Evolutionary conservation across 2,888 invertebrate genomes (phyloP).

Genomic region (Fragum whitleyi): DNA sequence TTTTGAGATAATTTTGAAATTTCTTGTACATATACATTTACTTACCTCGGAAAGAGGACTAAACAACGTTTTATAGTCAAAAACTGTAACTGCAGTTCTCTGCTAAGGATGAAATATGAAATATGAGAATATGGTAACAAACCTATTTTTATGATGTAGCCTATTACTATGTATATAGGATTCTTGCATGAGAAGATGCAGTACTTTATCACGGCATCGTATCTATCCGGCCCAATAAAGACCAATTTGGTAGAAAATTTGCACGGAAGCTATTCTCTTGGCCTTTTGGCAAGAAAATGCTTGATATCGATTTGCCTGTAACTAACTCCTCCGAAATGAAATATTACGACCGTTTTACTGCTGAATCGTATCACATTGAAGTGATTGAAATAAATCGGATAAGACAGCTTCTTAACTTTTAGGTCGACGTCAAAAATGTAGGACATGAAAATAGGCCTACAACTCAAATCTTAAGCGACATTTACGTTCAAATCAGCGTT

Average conservation of each 20-base stretch:
- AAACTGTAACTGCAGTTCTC: too few relatives aligned
- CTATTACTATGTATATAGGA: background rate
- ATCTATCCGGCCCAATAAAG: conserved; percentile 13
- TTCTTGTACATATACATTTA: too few relatives aligned
- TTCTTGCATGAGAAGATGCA: background rate
- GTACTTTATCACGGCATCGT: background rate
- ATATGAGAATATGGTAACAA: background rate
- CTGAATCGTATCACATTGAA: background rate
- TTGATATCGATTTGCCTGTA: background rate
- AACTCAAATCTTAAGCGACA: too few relatives aligned
- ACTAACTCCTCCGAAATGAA: background rate
- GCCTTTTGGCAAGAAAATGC: conserved; percentile 1
- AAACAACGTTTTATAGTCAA: too few relatives aligned
- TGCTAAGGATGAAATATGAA: background rate
- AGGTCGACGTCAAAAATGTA: too few relatives aligned
- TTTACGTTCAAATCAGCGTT: too few relatives aligned
- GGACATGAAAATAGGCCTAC: too few relatives aligned
- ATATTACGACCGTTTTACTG: background rate
- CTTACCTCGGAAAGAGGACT: too few relatives aligned
- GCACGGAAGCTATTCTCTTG: conserved; percentile 6
- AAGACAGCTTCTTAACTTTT: background rate
- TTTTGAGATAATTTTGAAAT: too few relatives aligned
- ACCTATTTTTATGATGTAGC: background rate
- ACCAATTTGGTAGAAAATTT: conserved; percentile 10
- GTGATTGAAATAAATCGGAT: conserved; percentile 1